Conservation (phyloP, 2,888 invertebrate species). For the Dolomedes plantarius region DNA sequence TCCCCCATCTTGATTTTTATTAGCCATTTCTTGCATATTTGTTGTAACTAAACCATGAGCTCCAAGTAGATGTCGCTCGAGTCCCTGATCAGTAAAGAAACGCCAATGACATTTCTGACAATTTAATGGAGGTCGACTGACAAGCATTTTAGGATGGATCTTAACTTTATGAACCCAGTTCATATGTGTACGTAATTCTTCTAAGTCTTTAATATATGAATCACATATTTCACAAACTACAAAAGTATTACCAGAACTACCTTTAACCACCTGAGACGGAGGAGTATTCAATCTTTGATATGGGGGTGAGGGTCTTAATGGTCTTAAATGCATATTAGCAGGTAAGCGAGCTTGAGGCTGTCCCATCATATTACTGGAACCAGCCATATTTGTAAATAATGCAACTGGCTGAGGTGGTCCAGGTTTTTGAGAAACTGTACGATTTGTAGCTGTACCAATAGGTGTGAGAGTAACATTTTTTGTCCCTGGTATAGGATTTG, state of each 20-base stretch:
- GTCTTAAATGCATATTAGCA: slow-evolving; percentile 22
- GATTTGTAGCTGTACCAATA: slow-evolving; percentile 47
- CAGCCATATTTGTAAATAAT: slow-evolving; percentile 80
- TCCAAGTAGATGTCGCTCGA: slow-evolving; percentile 95
- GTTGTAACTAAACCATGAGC: slow-evolving; percentile 96
- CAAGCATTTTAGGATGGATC: slow-evolving; percentile 96
- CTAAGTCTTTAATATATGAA: slow-evolving; percentile 95
- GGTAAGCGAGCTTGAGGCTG: slow-evolving; percentile 45
- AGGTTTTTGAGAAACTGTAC: slow-evolving; percentile 50
- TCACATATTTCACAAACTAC: slow-evolving; percentile 98
- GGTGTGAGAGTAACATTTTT: slow-evolving; percentile 62
- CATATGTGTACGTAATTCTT: slow-evolving; percentile 95
- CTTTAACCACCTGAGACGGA: slow-evolving; percentile 68
- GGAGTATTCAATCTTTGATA: slow-evolving; percentile 63
- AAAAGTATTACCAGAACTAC: slow-evolving; percentile 83
- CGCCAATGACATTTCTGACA: slow-evolving; percentile 97
- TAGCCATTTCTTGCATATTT: slow-evolving; percentile 96
- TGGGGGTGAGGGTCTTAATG: slow-evolving; percentile 48
- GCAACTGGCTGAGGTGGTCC: slow-evolving; percentile 77
- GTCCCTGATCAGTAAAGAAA: slow-evolving; percentile 97
- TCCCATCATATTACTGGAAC: slow-evolving; percentile 41
- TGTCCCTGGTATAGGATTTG: slow-evolving; percentile 14
- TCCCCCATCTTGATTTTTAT: slow-evolving; percentile 94
- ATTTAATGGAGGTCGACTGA: slow-evolving; percentile 93
- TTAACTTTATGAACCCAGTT: slow-evolving; percentile 98